Evolutionary conservation across 2,888 invertebrate genomes (phyloP).

Genomic region (Trypoxylon attenuatum): DNA sequence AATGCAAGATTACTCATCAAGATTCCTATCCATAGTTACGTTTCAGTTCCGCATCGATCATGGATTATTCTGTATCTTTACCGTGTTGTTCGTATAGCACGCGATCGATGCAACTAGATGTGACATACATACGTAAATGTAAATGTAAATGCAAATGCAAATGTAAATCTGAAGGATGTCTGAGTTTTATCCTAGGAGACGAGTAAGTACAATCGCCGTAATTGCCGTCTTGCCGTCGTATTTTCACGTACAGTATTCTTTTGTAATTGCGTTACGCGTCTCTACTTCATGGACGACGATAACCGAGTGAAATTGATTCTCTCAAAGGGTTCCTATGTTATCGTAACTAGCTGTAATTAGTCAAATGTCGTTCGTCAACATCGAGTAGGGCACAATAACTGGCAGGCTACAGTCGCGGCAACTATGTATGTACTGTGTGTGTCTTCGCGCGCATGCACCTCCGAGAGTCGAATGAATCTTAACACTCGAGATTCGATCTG

Average conservation of each 20-base stretch:
- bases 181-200: neutral
- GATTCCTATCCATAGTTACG: too few relatives aligned
- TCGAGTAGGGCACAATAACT: slow-evolving; percentile 46
- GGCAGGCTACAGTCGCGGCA: slow-evolving; percentile 19
- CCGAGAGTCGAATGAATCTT: slow-evolving; percentile 1
- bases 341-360: slow-evolving; percentile 40
- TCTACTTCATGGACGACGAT: slow-evolving; percentile 30
- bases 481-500: slow-evolving; percentile 10
- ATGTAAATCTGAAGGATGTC: neutral
- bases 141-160: too few relatives aligned
- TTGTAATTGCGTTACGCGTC: slow-evolving; percentile 36
- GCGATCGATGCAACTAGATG: too few relatives aligned
- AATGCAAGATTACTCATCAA: too few relatives aligned
- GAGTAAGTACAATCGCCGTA: too few relatives aligned
- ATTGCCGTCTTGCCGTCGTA: slow-evolving; percentile 12
- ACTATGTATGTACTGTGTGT: slow-evolving; percentile 1
- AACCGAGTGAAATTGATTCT: slow-evolving; percentile 24
- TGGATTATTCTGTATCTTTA: too few relatives aligned
- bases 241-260: slow-evolving; percentile 27
- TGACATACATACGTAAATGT: too few relatives aligned
- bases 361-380: slow-evolving; percentile 24
- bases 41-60: too few relatives aligned
- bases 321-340: slow-evolving; percentile 43
- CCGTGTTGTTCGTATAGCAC: too few relatives aligned
- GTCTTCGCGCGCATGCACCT: neutral